Evolutionary conservation across 2,888 invertebrate genomes (phyloP).

Genomic region (Sarcophaga carnaria): DNA sequence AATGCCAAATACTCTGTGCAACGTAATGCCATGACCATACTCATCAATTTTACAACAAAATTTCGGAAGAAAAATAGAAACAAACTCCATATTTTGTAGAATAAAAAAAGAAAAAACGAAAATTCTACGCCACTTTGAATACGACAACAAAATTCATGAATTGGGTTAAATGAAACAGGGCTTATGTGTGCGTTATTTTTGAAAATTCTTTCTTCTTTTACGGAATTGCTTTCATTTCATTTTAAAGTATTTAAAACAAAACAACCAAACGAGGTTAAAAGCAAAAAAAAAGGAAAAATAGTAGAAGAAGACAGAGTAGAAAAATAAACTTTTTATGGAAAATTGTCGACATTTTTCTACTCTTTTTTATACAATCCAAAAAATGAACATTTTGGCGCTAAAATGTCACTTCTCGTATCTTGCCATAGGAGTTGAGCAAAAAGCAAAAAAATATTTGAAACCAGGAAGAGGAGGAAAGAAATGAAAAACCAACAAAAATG

Average conservation of each 20-base stretch:
- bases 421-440: not conserved
- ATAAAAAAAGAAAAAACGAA: too few relatives aligned
- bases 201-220: not conserved
- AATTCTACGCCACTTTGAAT: too few relatives aligned
- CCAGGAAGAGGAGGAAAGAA: not conserved
- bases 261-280: conserved; percentile 23
- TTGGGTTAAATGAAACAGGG: not conserved
- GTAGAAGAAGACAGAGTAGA: not conserved
- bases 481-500: not conserved
- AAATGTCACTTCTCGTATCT: conserved; percentile 52
- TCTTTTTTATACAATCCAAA: not conserved
- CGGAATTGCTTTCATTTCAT: not conserved
- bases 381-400: conserved; percentile 42
- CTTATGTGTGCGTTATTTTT: not conserved
- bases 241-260: conserved; percentile 32
- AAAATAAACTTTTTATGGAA: not conserved
- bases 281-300: not conserved
- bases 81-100: not conserved
- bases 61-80: not conserved
- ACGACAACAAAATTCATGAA: not conserved
- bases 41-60: conserved; percentile 8
- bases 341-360: not conserved
- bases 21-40: conserved; percentile 15
- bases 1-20: not conserved
- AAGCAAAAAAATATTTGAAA: not conserved